Percentiles rank a stretch among this genome's conserved stretches.
phyloP scores from a whole-genome alignment of 1,140 invertebrate species.

The Formica exsecta region DNA sequence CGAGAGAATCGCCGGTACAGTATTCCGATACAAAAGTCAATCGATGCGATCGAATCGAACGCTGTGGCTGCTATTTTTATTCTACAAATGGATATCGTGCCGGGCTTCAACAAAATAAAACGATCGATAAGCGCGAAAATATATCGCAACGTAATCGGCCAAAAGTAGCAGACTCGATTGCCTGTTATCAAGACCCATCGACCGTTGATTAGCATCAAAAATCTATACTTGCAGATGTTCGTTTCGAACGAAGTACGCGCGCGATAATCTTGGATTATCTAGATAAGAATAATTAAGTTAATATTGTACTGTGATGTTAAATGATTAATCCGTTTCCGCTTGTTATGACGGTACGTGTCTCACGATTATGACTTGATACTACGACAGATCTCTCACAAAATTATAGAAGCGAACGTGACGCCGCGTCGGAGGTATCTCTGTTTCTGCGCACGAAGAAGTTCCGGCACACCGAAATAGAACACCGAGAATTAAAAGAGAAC shows the following conservation, averaged over 20 bases:
- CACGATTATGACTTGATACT: neutral
- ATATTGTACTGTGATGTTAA: neutral
- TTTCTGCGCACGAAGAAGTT: conserved; percentile 5
- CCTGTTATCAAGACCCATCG: neutral
- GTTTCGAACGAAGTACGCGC: neutral
- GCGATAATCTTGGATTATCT: neutral
- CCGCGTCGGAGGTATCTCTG: conserved; percentile 2
- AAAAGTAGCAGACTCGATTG: neutral
- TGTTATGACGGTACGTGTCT: neutral
- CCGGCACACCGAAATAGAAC: conserved; percentile 33
- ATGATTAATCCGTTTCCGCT: neutral
- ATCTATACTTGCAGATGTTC: neutral
- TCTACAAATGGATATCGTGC: too few relatives aligned
- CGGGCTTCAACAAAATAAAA: neutral
- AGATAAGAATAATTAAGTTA: neutral
- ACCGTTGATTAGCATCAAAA: conserved; percentile 10
- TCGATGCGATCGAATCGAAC: conserved; percentile 15
- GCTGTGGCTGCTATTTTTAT: conserved; percentile 12
- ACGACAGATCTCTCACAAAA: neutral
- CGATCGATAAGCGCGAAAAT: conserved; percentile 9
- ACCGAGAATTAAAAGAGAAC: conserved; percentile 20
- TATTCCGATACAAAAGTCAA: neutral
- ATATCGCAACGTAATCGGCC: neutral
- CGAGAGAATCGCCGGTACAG: neutral
- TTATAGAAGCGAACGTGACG: neutral